Conservation (phyloP, 1,140 invertebrate species). For the Aricia agestis region DNA sequence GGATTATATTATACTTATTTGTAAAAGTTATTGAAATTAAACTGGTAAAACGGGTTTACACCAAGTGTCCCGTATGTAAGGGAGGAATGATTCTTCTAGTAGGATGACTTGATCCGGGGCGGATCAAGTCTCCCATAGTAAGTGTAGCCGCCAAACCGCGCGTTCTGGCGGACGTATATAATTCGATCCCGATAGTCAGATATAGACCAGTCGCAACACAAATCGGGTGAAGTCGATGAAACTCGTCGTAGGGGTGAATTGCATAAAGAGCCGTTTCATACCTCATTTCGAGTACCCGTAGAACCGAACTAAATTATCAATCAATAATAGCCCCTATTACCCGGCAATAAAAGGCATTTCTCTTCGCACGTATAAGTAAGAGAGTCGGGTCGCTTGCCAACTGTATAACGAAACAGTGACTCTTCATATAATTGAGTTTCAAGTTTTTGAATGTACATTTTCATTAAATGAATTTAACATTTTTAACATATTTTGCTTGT, state of each 20-base stretch:
- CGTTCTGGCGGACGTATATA: too few species aligned
- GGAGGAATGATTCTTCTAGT: too few species aligned
- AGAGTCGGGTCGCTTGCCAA: slow-evolving; percentile 4
- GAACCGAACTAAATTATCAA: slow-evolving; percentile 3
- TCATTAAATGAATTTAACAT: slow-evolving; percentile 26
- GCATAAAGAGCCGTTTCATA: slow-evolving; percentile 27
- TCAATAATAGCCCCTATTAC: slow-evolving; percentile 8
- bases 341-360: not conserved
- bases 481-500: slow-evolving; percentile 10
- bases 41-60: too few species aligned
- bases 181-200: not conserved
- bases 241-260: slow-evolving; percentile 18
- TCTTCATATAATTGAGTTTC: slow-evolving; percentile 41
- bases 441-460: slow-evolving; percentile 39
- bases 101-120: too few species aligned
- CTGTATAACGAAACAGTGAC: slow-evolving; percentile 22
- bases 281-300: slow-evolving; percentile 12
- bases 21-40: too few species aligned
- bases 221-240: not conserved
- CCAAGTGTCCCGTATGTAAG: too few species aligned
- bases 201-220: not conserved
- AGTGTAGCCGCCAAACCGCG: too few species aligned
- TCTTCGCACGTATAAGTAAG: not conserved
- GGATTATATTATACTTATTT: too few species aligned
- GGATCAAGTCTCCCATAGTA: too few species aligned